These are phyloP conservation scores for Dermolepida albohirtum DNA, from an alignment of 2,888 invertebrate species.

Conservation along the genomic window DNA sequence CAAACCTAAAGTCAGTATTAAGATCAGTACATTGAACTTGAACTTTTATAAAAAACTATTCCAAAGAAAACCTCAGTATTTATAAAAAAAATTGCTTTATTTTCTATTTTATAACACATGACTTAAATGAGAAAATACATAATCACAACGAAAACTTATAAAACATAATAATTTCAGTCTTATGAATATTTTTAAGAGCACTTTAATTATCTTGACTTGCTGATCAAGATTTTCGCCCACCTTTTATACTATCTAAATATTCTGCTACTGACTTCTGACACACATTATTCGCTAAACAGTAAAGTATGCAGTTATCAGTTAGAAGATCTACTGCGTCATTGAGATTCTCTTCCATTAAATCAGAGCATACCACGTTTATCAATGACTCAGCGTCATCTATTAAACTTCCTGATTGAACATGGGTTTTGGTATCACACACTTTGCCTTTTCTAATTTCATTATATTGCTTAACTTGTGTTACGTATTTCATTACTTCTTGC, in stretches of 20 bases:
- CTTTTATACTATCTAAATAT: conserved; percentile 49
- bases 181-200: conserved; percentile 5
- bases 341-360: conserved; percentile 37
- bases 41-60: no score
- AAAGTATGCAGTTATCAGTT: conserved; percentile 59
- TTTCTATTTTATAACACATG: conserved; percentile 8
- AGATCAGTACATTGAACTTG: no score
- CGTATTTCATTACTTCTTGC: conserved; percentile 49
- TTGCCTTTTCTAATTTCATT: conserved; percentile 36
- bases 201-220: neutral
- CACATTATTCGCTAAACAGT: conserved; percentile 59
- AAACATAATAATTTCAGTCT: conserved; percentile 29
- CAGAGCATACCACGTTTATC: conserved; percentile 6
- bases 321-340: conserved; percentile 55
- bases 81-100: conserved; percentile 25
- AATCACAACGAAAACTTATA: conserved; percentile 1
- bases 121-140: conserved; percentile 19
- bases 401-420: conserved; percentile 18
- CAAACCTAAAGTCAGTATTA: no score
- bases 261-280: conserved; percentile 57
- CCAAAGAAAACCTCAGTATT: neutral
- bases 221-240: conserved; percentile 13
- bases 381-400: conserved; percentile 7
- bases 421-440: neutral
- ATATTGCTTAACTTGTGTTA: conserved; percentile 44